Evolutionary conservation across 2,888 invertebrate species (phyloP).

Genomic region (Drosophila koepferae): DNA sequence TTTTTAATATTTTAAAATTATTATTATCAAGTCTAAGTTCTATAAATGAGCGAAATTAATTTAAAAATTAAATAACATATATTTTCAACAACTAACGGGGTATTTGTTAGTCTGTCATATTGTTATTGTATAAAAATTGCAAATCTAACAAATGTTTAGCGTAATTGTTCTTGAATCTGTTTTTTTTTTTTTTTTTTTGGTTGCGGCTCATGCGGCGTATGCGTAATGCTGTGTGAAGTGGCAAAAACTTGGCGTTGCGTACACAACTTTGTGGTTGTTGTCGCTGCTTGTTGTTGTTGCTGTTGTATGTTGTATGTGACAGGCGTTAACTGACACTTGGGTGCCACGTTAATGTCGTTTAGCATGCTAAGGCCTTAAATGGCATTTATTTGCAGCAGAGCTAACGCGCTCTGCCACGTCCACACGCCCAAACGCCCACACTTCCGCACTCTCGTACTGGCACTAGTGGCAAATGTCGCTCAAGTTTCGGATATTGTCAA

Average conservation of each 20-base stretch:
- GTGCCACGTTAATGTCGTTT: conserved; percentile 73
- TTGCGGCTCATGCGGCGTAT: conserved; percentile 54
- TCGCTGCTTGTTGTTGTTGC: background rate
- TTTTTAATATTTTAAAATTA: no score
- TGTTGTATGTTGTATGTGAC: conserved; percentile 60
- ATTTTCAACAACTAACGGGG: background rate
- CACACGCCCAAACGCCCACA: background rate
- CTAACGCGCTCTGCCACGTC: conserved; percentile 15
- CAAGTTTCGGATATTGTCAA: conserved; percentile 65
- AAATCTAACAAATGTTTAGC: conserved; percentile 36
- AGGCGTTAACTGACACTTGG: conserved; percentile 76
- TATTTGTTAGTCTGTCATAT: background rate
- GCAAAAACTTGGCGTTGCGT: conserved; percentile 35
- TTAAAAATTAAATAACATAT: no score
- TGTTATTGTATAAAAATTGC: background rate
- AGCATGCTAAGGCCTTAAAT: conserved; percentile 78
- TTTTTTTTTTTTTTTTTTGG: conserved; percentile 6
- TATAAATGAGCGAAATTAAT: no score
- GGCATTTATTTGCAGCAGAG: conserved; percentile 71
- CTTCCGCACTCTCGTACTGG: background rate
- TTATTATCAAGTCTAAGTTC: no score
- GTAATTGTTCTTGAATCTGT: conserved; percentile 54
- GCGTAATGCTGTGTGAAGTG: conserved; percentile 51
- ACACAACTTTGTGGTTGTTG: conserved; percentile 4
- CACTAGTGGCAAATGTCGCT: conserved; percentile 43